Base-by-base conservation (phyloP, 2,113 vertebrate species). In the Passerina amoena region DNA sequence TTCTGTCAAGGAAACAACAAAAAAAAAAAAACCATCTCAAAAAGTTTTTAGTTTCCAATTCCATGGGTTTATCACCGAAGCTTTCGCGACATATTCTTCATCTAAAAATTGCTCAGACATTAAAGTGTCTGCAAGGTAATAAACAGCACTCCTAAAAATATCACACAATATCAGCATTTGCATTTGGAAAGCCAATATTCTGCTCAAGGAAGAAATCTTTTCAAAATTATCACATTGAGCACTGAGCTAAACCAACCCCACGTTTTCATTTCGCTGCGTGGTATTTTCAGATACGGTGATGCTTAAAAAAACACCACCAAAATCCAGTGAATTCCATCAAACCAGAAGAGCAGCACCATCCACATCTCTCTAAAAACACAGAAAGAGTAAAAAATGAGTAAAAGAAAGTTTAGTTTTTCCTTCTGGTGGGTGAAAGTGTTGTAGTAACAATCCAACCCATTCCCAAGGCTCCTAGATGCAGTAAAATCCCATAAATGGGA, bases 141-240 rank as follows among this genome's bases (percentile, higher is more conserved):
- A 92, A 92, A 88, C 53, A 79, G 22, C 20, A 33, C 85, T 59
- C 57, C 70, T 71, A 80, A 92, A 95, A 95, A 95, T 93, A 93
- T 5, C 88, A 23, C 63, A 56, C 82, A 42, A 2, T 15, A 64
- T 33, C 95, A 88, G 88, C 42, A 80, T 90, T 83, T 95, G 88
- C 88, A 88, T 88, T 92, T 76, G 85, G 71, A 68, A 95, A 86
- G 79, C 31, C 76, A 9, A 88, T 77, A 59, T 3, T 45, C 60
- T 50, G 76, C 82, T 80, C 48, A 45, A 47, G 79, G 59, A 96
- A 72, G 75, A 92, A 65, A 90, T 69, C 68, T 61, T 69, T 31
- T 42, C 8, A 24, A 80, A 90, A 80, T 50, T 77, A 80, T 47
- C 54, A 11, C 2, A 30, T 0, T 35, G 75, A 93, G 53, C 50